Evolutionary conservation across 2,888 invertebrate species (phyloP), one percentile per base, ranked within the genome.

Genomic region (Melikaiella ostensackeni): DNA sequence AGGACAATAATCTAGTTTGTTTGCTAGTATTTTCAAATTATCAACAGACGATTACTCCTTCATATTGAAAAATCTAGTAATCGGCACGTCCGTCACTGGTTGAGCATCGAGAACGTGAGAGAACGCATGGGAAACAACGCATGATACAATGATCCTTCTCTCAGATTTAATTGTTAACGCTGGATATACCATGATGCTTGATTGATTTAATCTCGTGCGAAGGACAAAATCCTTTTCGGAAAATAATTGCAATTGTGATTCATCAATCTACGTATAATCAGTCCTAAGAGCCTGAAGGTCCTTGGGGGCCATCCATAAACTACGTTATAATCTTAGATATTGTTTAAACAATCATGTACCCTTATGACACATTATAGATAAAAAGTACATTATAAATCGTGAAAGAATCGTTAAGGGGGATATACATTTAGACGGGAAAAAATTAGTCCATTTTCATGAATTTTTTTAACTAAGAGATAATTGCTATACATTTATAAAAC

Each of bases 61-160:
- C n/a, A 50, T 50, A 70, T 50, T 70, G 4, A 30, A 55, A 50
- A 46, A 70, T 50, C 70, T 27, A 13, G 9, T 30, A 70, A 70
- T 66, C 46, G n/a, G 33, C n/a, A 63, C 33, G 35, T 27, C 70
- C 24, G 70, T 70, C 30, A 70, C 46, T 70, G 70, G 50, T 27
- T 70, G 30, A 70, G 30, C 70, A 70, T 70, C 50, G 70, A 33
- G 50, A 70, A 70, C 70, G 70, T 70, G 70, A 70, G 70, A 70
- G 50, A 70, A 30, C 50, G 46, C 50, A 55, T 70, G 70, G 70
- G 70, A 70, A 70, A 70, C 30, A 70, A 50, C 46, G 50, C n/a
- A n/a, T 50, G 50, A 70, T 70, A 70, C 70, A 70, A 70, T 70
- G 70, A 50, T 50, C 70, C 50, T 66, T 46, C 50, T 70, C 50